These are phyloP conservation scores for Hirtodrosophila confusa DNA, from an alignment of 2,888 invertebrate genomes.

Conservation along the genomic window DNA sequence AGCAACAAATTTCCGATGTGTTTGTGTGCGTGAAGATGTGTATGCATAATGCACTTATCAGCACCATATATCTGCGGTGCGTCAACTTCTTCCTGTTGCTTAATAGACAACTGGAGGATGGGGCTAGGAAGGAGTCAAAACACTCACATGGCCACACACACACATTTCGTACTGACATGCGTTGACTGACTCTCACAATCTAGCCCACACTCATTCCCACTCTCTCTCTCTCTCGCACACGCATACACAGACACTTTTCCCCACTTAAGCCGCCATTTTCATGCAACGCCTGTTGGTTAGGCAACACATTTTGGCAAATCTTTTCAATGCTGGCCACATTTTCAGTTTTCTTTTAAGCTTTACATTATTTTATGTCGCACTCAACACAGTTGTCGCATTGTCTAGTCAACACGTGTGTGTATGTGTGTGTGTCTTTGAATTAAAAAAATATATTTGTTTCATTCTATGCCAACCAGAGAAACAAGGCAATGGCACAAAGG, in stretches of 20 bases:
- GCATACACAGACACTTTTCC: slow-evolving; percentile 5
- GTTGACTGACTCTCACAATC: slow-evolving; percentile 8
- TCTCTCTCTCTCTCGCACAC: slow-evolving; percentile 10
- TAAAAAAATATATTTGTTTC: slow-evolving; percentile 54
- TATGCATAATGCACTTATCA: slow-evolving; percentile 73
- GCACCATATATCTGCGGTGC: slow-evolving; percentile 67
- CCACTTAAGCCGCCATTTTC: slow-evolving; percentile 44
- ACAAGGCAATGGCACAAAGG: slow-evolving; percentile 62
- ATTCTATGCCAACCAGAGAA: slow-evolving; percentile 70
- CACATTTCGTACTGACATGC: too few relatives aligned
- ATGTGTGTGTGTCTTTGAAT: slow-evolving; percentile 13
- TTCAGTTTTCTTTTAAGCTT: slow-evolving; percentile 33
- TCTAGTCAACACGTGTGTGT: slow-evolving; percentile 15
- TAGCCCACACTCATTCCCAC: slow-evolving; percentile 10
- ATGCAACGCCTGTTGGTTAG: slow-evolving; percentile 51
- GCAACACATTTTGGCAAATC: slow-evolving; percentile 59
- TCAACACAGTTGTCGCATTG: slow-evolving; percentile 41
- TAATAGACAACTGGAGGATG: slow-evolving; percentile 27
- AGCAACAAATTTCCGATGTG: slow-evolving; percentile 63
- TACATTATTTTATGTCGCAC: slow-evolving; percentile 52
- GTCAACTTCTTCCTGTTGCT: slow-evolving; percentile 64
- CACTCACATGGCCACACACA: slow-evolving; percentile 2
- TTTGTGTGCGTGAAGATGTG: slow-evolving; percentile 23
- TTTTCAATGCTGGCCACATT: slow-evolving; percentile 39
- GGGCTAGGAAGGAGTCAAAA: slow-evolving; percentile 11